phyloP scores from a whole-genome alignment of 2,888 invertebrate genomes.

The Hylaea fasciaria region DNA sequence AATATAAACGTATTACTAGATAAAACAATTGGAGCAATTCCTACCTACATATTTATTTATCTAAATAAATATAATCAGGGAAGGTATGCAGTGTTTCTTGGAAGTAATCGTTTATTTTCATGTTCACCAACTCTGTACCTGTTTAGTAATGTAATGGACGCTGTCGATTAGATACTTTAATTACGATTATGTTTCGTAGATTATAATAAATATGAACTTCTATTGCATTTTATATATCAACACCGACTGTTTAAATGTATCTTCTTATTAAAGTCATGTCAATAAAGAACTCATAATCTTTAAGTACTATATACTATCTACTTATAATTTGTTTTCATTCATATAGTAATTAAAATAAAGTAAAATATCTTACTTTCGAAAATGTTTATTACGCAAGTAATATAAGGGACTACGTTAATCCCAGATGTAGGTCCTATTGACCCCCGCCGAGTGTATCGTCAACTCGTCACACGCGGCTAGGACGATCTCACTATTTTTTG shows the following conservation, averaged over 20 bases:
- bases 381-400: no score
- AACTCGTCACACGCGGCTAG: conserved; percentile 70
- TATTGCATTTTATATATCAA: no score
- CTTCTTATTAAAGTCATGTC: no score
- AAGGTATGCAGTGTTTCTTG: conserved; percentile 7
- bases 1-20: not conserved
- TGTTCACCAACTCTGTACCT: not conserved
- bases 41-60: conserved; percentile 5
- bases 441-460: conserved; percentile 70
- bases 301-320: no score
- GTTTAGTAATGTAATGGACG: not conserved
- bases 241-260: no score
- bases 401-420: conserved; percentile 29
- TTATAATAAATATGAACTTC: no score
- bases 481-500: conserved; percentile 66
- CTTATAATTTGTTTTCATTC: no score
- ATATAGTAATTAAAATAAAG: no score
- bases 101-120: conserved; percentile 8
- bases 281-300: no score
- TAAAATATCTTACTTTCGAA: no score
- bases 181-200: not conserved
- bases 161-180: not conserved
- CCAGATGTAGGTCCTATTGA: conserved; percentile 53
- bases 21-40: not conserved
- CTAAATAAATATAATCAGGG: conserved; percentile 9